Conservation (phyloP, 2,888 invertebrate genomes). For the Folsomia manolachei region DNA sequence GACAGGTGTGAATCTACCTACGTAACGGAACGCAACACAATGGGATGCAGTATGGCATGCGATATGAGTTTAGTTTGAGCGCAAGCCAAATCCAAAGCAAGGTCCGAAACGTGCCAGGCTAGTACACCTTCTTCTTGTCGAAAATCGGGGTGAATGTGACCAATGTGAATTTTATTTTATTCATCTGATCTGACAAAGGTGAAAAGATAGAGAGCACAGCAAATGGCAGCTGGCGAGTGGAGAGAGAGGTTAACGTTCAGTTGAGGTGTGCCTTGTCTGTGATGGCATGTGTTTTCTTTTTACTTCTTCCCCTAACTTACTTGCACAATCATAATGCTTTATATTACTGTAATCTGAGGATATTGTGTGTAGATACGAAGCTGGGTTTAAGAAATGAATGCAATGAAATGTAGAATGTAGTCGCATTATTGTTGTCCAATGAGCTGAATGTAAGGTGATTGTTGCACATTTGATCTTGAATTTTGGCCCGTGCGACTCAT, state of each 20-base stretch:
- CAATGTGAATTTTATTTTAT: conserved; percentile 9
- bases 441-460: no score
- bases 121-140: not conserved
- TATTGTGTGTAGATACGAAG: no score
- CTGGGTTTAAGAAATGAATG: no score
- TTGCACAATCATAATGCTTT: no score
- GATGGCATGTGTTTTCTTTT: conserved; percentile 14
- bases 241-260: not conserved
- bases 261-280: not conserved
- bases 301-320: not conserved
- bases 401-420: no score
- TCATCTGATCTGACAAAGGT: not conserved
- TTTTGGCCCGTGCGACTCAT: no score
- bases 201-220: conserved; percentile 17
- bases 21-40: no score
- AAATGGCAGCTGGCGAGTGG: conserved; percentile 12
- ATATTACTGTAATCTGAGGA: no score
- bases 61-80: no score
- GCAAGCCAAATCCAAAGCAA: no score
- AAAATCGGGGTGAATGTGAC: not conserved
- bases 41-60: not conserved
- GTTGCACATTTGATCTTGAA: no score
- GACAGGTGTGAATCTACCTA: conserved; percentile 15
- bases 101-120: not conserved
- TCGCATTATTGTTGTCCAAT: no score